These are phyloP conservation scores for Ataeniobius toweri DNA, from an alignment of 2,797 vertebrate genomes.

Conservation along the genomic window DNA sequence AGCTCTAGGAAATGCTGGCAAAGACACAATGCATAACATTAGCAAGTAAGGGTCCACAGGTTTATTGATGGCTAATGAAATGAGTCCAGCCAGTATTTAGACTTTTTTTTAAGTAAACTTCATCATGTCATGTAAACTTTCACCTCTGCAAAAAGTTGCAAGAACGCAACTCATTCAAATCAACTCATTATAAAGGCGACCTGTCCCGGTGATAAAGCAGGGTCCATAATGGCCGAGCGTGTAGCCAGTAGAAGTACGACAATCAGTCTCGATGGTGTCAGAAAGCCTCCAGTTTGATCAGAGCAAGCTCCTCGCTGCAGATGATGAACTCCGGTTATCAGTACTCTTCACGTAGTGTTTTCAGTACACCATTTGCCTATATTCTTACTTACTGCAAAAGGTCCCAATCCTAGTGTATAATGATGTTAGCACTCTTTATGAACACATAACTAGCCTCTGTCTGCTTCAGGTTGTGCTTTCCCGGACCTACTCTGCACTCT, in stretches of 20 bases:
- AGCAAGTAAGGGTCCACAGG: too few relatives aligned
- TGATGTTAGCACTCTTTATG: slow-evolving; percentile 66
- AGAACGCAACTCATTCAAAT: too few relatives aligned
- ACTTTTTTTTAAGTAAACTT: too few relatives aligned
- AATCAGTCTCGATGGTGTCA: slow-evolving; percentile 78
- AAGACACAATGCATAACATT: too few relatives aligned
- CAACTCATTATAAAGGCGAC: slow-evolving; percentile 82
- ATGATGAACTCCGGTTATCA: not conserved
- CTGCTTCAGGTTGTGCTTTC: slow-evolving; percentile 81
- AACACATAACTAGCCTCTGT: slow-evolving; percentile 52
- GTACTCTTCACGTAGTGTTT: not conserved
- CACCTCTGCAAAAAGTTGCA: too few relatives aligned
- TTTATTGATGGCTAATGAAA: too few relatives aligned
- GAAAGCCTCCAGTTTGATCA: slow-evolving; percentile 86
- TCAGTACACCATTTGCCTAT: not conserved
- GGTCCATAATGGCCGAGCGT: slow-evolving; percentile 72
- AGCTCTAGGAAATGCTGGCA: not conserved
- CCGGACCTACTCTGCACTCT: slow-evolving; percentile 82
- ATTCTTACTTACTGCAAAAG: slow-evolving; percentile 65
- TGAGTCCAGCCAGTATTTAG: too few relatives aligned
- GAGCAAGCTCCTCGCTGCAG: slow-evolving; percentile 86
- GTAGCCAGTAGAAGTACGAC: slow-evolving; percentile 75
- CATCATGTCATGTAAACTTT: too few relatives aligned
- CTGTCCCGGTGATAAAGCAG: slow-evolving; percentile 88
- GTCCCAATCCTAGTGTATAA: slow-evolving; percentile 84